Evolutionary conservation across 2,888 invertebrate genomes (phyloP), one percentile per base, ranked within the genome.

Genomic region (Aporophyla nigra): DNA sequence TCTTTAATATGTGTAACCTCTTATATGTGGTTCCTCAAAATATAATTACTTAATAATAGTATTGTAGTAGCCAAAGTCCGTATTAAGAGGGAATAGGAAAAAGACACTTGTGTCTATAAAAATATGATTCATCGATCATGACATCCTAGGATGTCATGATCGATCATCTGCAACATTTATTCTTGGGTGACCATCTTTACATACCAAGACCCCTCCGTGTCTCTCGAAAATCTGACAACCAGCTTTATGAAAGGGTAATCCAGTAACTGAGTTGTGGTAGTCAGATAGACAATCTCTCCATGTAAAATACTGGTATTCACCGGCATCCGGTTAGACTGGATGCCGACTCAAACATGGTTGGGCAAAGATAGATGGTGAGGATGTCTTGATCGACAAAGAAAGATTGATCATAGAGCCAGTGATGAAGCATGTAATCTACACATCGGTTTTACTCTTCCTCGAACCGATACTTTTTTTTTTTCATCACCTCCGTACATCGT

Each of bases 71-170:
- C n/a, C 16, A 63, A 54, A 65, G 21, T 49, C 40, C 27, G 27
- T 56, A 66, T 58, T 49, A 27, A 3, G 19, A 27, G 33, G 10
- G 65, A 10, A 46, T 46, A 54, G 0, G 16, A 72, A 65, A 58
- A n/a, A n/a, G n/a, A n/a, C n/a, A n/a, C n/a, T n/a, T n/a, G n/a
- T n/a, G n/a, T n/a, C n/a, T n/a, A n/a, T n/a, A n/a, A n/a, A n/a
- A n/a, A n/a, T n/a, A n/a, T n/a, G n/a, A n/a, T n/a, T n/a, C n/a
- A n/a, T n/a, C n/a, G n/a, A n/a, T n/a, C n/a, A n/a, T n/a, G n/a
- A n/a, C n/a, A n/a, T n/a, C n/a, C n/a, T n/a, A 73, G 6, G 16
- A 33, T 82, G 56, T 56, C 53, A 63, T 54, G 0, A 14, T 33
- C n/a, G 24, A 24, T 9, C 9, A 43, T 43, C 7, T 43, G 1